Base-by-base conservation (phyloP, 2,113 vertebrate genomes). In the Pachyramphus minor region DNA sequence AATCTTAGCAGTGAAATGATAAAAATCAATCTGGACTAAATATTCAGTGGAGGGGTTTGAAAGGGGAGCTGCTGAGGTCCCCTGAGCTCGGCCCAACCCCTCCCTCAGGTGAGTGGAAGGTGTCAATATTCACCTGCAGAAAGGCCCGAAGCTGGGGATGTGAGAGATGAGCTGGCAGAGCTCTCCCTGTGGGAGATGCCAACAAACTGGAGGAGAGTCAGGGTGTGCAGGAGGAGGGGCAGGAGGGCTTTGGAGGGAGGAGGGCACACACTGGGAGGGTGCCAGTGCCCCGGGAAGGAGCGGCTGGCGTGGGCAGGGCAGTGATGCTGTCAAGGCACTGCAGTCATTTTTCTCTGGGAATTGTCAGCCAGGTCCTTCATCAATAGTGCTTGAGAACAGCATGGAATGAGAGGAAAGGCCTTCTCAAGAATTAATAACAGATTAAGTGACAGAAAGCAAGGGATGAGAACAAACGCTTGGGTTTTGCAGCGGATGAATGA, bases 251-350 rank as follows among this genome's bases (percentile, higher is more conserved):
- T 62, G 27, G 58, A 55, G 86, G 67, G n/a, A 63, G 67, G 62
- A 80, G 25, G 20, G 56, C 17, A 25, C 1, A 2, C 35, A 0
- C 22, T 39, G 6, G 3, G 55, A 33, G 33, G 11, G 72, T 55
- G 66, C n/a, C 30, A 8, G 53, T 0, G 3, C 59, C 30, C 59
- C 0, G 0, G 14, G 63, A 60, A 66, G 83, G 67, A 14, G 8
- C 3, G 6, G 15, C 62, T 71, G 73, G 22, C 2, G 0, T 24
- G 63, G 44, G 85, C 16, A 62, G 35, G 67, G 85, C 30, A 75
- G n/a, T 7, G 89, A 37, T 42, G 44, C 52, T 55, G 30, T 37
- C 55, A 20, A 37, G 9, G 45, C 45, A 59, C 10, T 5, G 21
- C 19, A 64, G 49, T 35, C 6, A 11, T 53, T 90, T 62, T 47